Evolutionary conservation across 1,140 invertebrate species (phyloP).

Genomic region (Zaprionus inermis): DNA sequence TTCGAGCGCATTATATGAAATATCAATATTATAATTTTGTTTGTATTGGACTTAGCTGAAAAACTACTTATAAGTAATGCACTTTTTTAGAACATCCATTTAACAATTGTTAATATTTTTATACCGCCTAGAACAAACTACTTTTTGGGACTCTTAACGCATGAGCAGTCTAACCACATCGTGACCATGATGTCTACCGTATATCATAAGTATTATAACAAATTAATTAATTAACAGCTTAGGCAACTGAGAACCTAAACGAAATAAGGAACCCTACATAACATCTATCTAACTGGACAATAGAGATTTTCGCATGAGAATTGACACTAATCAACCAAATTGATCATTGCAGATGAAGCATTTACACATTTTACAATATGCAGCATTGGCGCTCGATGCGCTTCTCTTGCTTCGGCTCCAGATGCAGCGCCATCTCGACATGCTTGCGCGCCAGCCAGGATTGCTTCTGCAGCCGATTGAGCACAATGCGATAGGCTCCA

Average conservation of each 20-base stretch:
- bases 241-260: constrained; percentile 56
- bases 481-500: constrained; percentile 84
- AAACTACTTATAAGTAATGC: neutral
- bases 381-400: constrained; percentile 79
- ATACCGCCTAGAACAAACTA: constrained; percentile 1
- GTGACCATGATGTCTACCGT: constrained; percentile 18
- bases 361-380: constrained; percentile 66
- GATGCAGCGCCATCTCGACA: constrained; percentile 78
- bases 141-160: constrained; percentile 1
- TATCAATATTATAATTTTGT: neutral
- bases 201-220: constrained; percentile 35
- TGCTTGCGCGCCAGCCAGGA: constrained; percentile 79
- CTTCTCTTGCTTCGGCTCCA: constrained; percentile 77
- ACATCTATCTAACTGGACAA: neutral
- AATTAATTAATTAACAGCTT: constrained; percentile 64
- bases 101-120: neutral
- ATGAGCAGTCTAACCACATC: constrained; percentile 5
- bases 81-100: constrained; percentile 5
- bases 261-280: constrained; percentile 60
- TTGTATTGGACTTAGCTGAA: neutral
- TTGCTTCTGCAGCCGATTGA: constrained; percentile 84
- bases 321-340: constrained; percentile 50
- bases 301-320: neutral
- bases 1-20: neutral
- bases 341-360: neutral